Conservation (phyloP, 2,888 invertebrate species). For the Calliopum simillimum region DNA sequence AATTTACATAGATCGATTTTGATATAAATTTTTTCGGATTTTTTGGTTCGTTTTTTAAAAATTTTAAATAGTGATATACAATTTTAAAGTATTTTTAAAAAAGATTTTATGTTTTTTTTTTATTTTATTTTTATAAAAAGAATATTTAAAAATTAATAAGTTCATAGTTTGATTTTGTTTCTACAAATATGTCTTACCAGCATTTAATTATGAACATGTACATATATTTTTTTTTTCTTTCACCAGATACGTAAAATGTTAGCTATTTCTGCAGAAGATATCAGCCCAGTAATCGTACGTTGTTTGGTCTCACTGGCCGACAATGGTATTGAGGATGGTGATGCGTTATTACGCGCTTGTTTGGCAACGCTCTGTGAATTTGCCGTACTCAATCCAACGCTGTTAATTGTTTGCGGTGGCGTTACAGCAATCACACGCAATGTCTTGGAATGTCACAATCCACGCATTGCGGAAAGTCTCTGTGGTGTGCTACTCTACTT, state of each 20-base stretch:
- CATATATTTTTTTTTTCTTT: background rate
- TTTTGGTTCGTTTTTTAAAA: too few relatives aligned
- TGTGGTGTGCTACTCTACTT: conserved; percentile 88
- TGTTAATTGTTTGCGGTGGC: conserved; percentile 85
- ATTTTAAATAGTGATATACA: too few relatives aligned
- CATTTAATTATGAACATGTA: too few relatives aligned
- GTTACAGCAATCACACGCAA: conserved; percentile 85
- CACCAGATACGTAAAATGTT: conserved; percentile 71
- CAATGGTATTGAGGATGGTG: conserved; percentile 79
- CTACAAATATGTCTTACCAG: too few relatives aligned
- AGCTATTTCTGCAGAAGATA: conserved; percentile 73
- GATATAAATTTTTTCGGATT: too few relatives aligned
- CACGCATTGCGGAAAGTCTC: conserved; percentile 90
- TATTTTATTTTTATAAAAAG: too few relatives aligned
- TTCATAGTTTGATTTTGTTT: too few relatives aligned
- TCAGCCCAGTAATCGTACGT: conserved; percentile 82
- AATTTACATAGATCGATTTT: too few relatives aligned
- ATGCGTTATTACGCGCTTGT: conserved; percentile 85
- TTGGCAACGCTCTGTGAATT: conserved; percentile 91
- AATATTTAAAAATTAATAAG: too few relatives aligned
- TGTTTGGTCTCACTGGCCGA: conserved; percentile 86
- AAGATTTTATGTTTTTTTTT: too few relatives aligned
- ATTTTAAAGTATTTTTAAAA: too few relatives aligned
- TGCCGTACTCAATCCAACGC: conserved; percentile 84
- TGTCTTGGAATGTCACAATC: conserved; percentile 86